These are phyloP conservation scores for Eupeodes latifasciatus DNA, from an alignment of 2,888 invertebrate genomes.

Conservation along the genomic window DNA sequence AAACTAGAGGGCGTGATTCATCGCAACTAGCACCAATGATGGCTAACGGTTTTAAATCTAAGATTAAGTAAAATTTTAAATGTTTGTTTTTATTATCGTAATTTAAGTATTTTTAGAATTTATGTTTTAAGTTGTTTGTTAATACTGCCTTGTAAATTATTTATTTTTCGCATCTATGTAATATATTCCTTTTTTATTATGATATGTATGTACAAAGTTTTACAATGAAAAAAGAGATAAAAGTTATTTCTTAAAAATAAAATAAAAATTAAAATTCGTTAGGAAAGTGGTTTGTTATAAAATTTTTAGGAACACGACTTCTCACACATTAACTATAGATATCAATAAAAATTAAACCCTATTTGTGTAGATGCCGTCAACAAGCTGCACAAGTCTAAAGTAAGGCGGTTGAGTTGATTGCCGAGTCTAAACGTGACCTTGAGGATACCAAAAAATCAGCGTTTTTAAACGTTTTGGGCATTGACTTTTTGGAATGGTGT, in stretches of 20 bases:
- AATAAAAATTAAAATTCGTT: not conserved
- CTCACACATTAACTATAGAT: too few relatives aligned
- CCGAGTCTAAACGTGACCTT: too few relatives aligned
- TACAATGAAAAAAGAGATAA: not conserved
- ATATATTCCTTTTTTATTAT: conserved; percentile 19
- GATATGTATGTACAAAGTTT: conserved; percentile 49
- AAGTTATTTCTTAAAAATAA: not conserved
- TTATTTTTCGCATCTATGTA: conserved; percentile 9
- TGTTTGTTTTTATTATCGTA: not conserved
- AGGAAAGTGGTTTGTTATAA: too few relatives aligned
- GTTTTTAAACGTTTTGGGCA: too few relatives aligned
- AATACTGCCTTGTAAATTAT: conserved; percentile 37
- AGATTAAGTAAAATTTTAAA: conserved; percentile 72
- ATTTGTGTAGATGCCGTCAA: too few relatives aligned
- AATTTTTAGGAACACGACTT: too few relatives aligned
- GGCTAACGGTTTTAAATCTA: conserved; percentile 86
- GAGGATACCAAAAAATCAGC: too few relatives aligned
- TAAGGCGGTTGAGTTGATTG: too few relatives aligned
- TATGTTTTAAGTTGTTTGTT: conserved; percentile 29
- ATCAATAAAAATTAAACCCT: too few relatives aligned
- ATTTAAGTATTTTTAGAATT: conserved; percentile 10
- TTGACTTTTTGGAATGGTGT: too few relatives aligned
- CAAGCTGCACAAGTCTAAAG: too few relatives aligned
- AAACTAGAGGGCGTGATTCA: conserved; percentile 79
- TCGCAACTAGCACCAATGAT: conserved; percentile 79